Base-by-base conservation (phyloP, 2,797 vertebrate genomes). In the Tokudaia muenninki region DNA sequence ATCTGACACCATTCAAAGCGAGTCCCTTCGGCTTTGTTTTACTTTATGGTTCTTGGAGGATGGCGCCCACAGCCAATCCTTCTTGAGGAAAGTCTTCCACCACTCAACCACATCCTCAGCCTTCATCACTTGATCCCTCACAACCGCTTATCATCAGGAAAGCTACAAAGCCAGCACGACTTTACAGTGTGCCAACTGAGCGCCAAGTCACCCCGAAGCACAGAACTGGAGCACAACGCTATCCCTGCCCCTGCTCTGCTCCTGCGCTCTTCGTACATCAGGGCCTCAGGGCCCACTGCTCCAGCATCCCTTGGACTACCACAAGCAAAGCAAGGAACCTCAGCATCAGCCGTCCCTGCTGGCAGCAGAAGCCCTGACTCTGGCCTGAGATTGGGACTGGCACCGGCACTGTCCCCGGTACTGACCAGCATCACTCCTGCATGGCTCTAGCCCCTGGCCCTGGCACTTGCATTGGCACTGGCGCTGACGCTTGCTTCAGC, bases 401-500 rank as follows among this genome's bases (percentile, higher is more conserved):
- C 77, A 26, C 77, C 47, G 29, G 37, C 59, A 91, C 95, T 65
- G 88, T 34, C 57, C 74, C 80, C 11, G n/a, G 81, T 70, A 55
- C 87, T 44, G 87, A 79, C 41, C 29, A 78, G 26, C 29, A 72
- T 41, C 10, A 72, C 50, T 87, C 31, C 34, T 24, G 50, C 83
- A 83, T 83, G 95, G 61, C 78, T 82, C 70, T 94, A 83, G 81
- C 44, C 74, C 65, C 80, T 82, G 55, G 16, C 88, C 31, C 82
- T 81, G 81, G n/a, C 87, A 6, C 55, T 79, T 16, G 77, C 37
- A 78, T 31, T 8, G 52, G 34, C 70, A 41, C 70, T n/a, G 84
- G 83, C 52, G 61, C 90, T 65, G 78, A 70, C 72, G 70, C 78
- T 88, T 89, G 92, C 84, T 92, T 92, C 90, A 55, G 83, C 59